Evolutionary conservation across 2,113 vertebrate species (phyloP), one percentile per base, ranked within the genome.

Genomic region (Urocynchramus pylzowi): DNA sequence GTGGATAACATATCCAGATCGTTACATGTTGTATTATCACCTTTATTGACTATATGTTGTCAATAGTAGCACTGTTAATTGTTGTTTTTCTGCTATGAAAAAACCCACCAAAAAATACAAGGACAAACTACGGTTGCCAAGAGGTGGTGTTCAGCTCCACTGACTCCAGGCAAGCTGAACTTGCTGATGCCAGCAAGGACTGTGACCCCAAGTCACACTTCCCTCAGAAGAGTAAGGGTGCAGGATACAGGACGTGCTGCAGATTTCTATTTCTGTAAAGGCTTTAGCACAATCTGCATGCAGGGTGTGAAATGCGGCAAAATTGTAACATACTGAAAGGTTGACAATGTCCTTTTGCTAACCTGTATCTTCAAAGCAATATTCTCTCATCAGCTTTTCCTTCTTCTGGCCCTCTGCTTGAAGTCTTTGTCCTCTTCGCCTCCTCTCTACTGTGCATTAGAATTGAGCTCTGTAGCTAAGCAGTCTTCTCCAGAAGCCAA

Each of bases 401-500:
- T 91, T 92, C 86, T 95, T 92, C 89, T 89, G 90, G 84, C 74
- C 94, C 89, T 87, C 94, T 91, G 94, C 95, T 97, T 95, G 96
- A 95, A 91, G 47, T 87, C 91, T 95, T 97, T 96, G 95, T 96
- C 94, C 89, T 97, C 74, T 89, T 92, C 28, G 52, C 80, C 91
- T 95, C 76, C 84, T 93, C 60, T 89, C 49, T 57, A 86, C 76
- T 89, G 80, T 71, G 77, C 77, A 82, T 95, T 87, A 95, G 64
- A 97, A 94, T 84, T 49, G 60, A 93, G 53, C 49, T 92, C 73
- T 64, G 41, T 41, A 95, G 80, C 63, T 91, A 87, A 81, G 86
- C 89, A 94, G 81, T n/a, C 93, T 94, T 94, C 84, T 92, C 60
- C 74, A 95, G 77, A 93, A 95, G 53, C n/a, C 53, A 94, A 33